Conservation (phyloP, 1,140 invertebrate genomes). For the Leptinotarsa defecta region DNA sequence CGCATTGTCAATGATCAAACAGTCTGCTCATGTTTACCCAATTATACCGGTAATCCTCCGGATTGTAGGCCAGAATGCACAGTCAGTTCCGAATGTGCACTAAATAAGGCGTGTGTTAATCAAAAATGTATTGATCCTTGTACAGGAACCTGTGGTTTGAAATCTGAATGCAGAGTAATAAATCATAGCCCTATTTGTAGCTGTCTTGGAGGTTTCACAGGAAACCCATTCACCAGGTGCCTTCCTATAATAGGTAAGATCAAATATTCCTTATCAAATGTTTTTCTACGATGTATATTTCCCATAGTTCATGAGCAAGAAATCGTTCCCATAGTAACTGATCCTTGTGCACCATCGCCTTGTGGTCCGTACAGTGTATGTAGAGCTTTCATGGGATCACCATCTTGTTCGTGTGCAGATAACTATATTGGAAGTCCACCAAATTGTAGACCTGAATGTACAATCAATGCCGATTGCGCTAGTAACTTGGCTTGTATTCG, state of each 20-base stretch:
- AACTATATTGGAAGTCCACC: slow-evolving; percentile 73
- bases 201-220: slow-evolving; percentile 64
- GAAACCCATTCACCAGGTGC: slow-evolving; percentile 70
- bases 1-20: slow-evolving; percentile 60
- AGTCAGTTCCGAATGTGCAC: slow-evolving; percentile 66
- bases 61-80: slow-evolving; percentile 67
- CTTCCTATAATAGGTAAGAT: slow-evolving; percentile 61
- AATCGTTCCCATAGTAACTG: neutral
- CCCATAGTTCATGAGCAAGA: slow-evolving; percentile 56
- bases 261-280: slow-evolving; percentile 4
- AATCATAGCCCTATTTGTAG: slow-evolving; percentile 72
- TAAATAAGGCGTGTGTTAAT: slow-evolving; percentile 65
- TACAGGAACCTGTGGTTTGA: slow-evolving; percentile 64
- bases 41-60: slow-evolving; percentile 65
- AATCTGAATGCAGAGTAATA: slow-evolving; percentile 65
- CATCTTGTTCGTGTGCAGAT: slow-evolving; percentile 68
- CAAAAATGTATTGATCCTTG: slow-evolving; percentile 69
- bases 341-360: slow-evolving; percentile 67
- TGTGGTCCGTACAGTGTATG: slow-evolving; percentile 77
- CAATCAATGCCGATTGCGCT: slow-evolving; percentile 68
- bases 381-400: slow-evolving; percentile 61
- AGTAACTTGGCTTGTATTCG: slow-evolving; percentile 67
- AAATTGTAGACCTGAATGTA: slow-evolving; percentile 73
- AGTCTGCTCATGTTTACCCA: slow-evolving; percentile 67
- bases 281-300: slow-evolving; percentile 10